Percentiles rank a stretch among this genome's conserved stretches.
Evolutionary conservation across 2,888 invertebrate species (phyloP).

Genomic region (Sceliomorpha sp.): DNA sequence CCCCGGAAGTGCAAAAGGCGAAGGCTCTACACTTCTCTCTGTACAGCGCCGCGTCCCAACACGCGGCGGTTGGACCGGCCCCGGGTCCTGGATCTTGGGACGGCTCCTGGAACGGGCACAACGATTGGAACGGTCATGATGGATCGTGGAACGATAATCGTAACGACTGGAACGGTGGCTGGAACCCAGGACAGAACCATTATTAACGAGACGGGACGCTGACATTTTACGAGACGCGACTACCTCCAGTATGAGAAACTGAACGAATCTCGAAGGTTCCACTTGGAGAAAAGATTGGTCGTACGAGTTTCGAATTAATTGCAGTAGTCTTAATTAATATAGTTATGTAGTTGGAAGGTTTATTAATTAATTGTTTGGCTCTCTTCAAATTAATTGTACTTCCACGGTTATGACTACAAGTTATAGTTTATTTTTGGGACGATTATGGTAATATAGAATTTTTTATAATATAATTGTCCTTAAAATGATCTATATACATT

Average conservation of each 20-base stretch:
- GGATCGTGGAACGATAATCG: slow-evolving; percentile 40
- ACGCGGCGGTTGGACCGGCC: slow-evolving; percentile 60
- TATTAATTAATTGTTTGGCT: no score
- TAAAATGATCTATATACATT: no score
- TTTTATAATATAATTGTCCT: no score
- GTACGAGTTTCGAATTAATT: no score
- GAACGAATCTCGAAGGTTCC: slow-evolving; percentile 2
- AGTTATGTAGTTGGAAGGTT: no score
- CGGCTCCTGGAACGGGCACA: slow-evolving; percentile 56
- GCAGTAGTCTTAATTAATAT: no score
- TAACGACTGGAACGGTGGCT: slow-evolving; percentile 47
- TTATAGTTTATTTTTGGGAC: no score
- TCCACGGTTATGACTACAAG: no score
- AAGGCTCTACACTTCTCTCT: slow-evolving; percentile 77
- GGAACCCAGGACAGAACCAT: slow-evolving; percentile 58
- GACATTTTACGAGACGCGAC: no score
- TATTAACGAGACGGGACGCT: slow-evolving; percentile 57
- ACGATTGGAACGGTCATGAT: slow-evolving; percentile 54
- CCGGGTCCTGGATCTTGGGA: slow-evolving; percentile 58
- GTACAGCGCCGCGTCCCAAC: slow-evolving; percentile 71
- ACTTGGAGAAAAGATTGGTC: no score
- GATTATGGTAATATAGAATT: no score
- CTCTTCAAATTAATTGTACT: no score
- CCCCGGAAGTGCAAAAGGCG: slow-evolving; percentile 78
- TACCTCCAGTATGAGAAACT: slow-evolving; percentile 37